Percentiles rank a stretch among this genome's conserved stretches.
phyloP scores from a whole-genome alignment of 2,113 vertebrate genomes.

The Eretmochelys imbricata region DNA sequence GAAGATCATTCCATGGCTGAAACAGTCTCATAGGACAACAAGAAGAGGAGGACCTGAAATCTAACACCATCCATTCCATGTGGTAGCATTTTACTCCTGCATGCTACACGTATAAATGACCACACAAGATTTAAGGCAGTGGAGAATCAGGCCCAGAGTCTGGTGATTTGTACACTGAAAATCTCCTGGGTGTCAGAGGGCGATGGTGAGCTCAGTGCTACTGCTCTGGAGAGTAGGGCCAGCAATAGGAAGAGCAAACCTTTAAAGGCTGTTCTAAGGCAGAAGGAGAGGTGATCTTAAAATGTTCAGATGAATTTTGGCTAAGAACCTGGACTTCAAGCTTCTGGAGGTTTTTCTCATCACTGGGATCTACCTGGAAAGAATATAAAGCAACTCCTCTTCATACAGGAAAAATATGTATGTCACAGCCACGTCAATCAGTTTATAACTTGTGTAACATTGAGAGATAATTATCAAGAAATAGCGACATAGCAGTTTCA shows the following conservation, averaged over 20 bases:
- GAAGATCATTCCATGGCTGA: background rate
- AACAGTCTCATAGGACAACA: background rate
- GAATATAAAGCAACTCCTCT: background rate
- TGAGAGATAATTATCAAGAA: constrained; percentile 15
- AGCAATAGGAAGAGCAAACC: background rate
- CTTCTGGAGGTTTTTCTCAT: background rate
- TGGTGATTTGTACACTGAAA: background rate
- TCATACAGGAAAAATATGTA: rapidly evolving
- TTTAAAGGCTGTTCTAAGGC: background rate
- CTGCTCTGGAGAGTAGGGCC: background rate
- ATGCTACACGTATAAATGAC: background rate
- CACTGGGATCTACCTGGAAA: background rate
- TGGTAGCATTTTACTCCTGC: background rate
- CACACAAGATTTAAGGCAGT: background rate
- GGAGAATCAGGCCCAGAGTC: background rate
- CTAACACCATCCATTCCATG: background rate
- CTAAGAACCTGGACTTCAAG: background rate
- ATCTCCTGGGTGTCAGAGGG: background rate
- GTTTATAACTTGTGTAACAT: background rate
- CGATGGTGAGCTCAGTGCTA: background rate
- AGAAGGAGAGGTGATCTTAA: background rate
- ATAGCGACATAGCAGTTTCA: constrained; percentile 12
- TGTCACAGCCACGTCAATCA: rapidly evolving
- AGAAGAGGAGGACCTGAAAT: background rate
- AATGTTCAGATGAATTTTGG: background rate